Conservation (phyloP, 2,797 vertebrate genomes). For the Okamejei kenojei region DNA sequence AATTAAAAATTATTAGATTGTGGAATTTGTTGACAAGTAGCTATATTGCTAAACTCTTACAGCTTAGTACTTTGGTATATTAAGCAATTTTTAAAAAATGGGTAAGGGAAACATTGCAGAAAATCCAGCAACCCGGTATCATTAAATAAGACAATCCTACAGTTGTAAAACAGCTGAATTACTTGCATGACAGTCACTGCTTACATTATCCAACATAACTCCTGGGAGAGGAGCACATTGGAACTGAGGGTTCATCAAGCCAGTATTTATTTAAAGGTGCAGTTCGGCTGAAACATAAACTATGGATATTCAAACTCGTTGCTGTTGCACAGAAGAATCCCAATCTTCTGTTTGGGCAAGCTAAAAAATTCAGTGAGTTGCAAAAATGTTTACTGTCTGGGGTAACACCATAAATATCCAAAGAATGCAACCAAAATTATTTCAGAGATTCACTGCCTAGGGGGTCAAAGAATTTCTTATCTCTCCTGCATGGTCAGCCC, state of each 20-base stretch:
- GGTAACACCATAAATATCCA: not conserved
- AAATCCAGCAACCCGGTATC: not conserved
- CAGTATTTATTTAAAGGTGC: not conserved
- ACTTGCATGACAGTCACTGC: not conserved
- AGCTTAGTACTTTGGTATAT: not conserved
- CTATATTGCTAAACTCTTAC: not conserved
- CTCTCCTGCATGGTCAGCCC: too few species aligned
- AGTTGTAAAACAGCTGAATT: not conserved
- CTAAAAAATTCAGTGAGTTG: not conserved
- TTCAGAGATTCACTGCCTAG: too few species aligned
- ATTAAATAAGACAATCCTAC: not conserved
- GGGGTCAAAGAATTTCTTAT: too few species aligned
- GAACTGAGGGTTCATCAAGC: not conserved
- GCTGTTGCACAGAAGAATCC: not conserved
- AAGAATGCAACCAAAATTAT: not conserved
- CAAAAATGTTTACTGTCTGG: not conserved
- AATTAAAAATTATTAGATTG: not conserved
- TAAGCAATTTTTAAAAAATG: not conserved
- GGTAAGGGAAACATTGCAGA: not conserved
- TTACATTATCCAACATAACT: not conserved
- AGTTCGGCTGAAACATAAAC: not conserved
- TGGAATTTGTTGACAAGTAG: not conserved
- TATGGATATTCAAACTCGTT: not conserved
- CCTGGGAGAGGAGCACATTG: not conserved
- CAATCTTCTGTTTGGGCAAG: not conserved